phyloP scores from a whole-genome alignment of 2,888 invertebrate species.

The Hyppa rectilinea region DNA sequence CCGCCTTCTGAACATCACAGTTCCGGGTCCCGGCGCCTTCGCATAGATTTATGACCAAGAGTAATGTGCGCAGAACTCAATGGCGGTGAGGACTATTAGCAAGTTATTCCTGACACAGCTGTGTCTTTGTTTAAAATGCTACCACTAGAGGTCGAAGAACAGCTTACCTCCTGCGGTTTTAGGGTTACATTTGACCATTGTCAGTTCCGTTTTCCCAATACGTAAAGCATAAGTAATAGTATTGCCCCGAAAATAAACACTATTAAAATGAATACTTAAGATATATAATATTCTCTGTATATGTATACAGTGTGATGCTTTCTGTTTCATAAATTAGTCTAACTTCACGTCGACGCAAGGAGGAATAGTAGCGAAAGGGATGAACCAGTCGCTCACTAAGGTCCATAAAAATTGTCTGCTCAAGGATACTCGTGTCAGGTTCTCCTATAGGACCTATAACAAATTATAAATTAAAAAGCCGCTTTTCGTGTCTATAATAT shows the following conservation, averaged over 20 bases:
- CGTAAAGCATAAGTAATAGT: background rate
- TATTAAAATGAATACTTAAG: background rate
- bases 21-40: conserved; percentile 34
- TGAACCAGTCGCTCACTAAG: background rate
- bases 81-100: conserved; percentile 22
- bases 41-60: conserved; percentile 47
- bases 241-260: background rate
- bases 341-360: too few relatives aligned
- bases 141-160: conserved; percentile 11
- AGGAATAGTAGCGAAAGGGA: background rate
- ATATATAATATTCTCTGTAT: background rate
- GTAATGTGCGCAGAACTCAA: conserved; percentile 34
- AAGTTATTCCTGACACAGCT: conserved; percentile 38
- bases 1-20: conserved; percentile 1
- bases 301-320: background rate
- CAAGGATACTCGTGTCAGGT: background rate
- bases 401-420: background rate
- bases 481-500: too few relatives aligned
- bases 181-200: background rate
- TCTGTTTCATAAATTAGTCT: background rate
- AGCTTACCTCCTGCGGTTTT: conserved; percentile 5
- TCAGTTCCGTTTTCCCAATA: background rate
- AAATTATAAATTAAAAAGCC: too few relatives aligned
- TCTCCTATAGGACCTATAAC: background rate
- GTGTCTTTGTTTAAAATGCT: conserved; percentile 40